These are phyloP conservation scores for Holotrichia oblita DNA, from an alignment of 1,140 invertebrate genomes.

Conservation along the genomic window DNA sequence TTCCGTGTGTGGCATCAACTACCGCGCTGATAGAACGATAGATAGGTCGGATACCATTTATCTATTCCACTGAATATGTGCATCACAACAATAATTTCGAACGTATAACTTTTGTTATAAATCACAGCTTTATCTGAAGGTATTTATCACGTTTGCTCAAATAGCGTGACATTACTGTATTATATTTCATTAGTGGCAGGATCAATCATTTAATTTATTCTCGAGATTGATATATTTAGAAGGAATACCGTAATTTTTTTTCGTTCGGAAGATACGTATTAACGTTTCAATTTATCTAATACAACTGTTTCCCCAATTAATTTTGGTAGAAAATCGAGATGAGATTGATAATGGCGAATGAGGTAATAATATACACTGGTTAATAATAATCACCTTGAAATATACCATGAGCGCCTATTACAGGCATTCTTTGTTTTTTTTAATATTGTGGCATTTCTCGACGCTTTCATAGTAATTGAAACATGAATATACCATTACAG, in stretches of 20 bases:
- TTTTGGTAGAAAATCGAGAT: too few species aligned
- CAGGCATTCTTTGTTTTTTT: too few species aligned
- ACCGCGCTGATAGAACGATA: neutral
- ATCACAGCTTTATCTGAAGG: constrained; percentile 17
- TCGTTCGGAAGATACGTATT: neutral
- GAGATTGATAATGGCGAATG: too few species aligned
- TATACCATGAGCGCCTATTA: too few species aligned
- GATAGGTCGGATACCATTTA: constrained; percentile 27
- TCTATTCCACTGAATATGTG: constrained; percentile 29
- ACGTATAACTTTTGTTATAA: constrained; percentile 34
- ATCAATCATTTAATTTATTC: constrained; percentile 27
- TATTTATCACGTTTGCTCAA: constrained; percentile 17
- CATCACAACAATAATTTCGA: constrained; percentile 27
- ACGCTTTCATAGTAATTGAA: too few species aligned
- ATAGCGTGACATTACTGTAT: constrained; percentile 28
- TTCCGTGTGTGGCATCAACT: constrained; percentile 18
- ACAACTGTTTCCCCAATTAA: too few species aligned
- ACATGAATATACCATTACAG: too few species aligned
- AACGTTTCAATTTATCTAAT: neutral
- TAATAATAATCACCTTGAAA: too few species aligned
- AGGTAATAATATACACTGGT: too few species aligned
- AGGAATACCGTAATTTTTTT: neutral
- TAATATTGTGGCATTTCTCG: too few species aligned
- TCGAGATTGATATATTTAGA: neutral
- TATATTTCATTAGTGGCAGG: constrained; percentile 16